phyloP scores from a whole-genome alignment of 2,888 invertebrate genomes.

The Synanthedon myopaeformis region DNA sequence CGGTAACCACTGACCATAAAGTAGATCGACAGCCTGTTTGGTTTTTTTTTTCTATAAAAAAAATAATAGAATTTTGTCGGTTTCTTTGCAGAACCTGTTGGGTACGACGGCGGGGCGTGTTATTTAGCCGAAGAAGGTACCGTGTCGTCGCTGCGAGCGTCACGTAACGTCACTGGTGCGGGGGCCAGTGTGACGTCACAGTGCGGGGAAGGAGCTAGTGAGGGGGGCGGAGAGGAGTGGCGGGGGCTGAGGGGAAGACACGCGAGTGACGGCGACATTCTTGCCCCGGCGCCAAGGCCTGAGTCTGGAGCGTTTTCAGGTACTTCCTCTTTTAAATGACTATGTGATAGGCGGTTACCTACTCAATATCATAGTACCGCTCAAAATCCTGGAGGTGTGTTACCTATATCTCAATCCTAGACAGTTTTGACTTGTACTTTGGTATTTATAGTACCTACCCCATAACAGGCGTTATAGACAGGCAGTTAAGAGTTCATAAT shows the following conservation, averaged over 20 bases:
- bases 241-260: constrained; percentile 30
- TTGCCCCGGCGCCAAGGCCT: constrained; percentile 43
- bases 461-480: too few species aligned
- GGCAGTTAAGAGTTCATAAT: too few species aligned
- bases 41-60: too few species aligned
- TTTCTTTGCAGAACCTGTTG: constrained; percentile 35
- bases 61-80: too few species aligned
- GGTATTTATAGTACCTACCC: not conserved
- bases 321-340: constrained; percentile 7
- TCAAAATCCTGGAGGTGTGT: too few species aligned
- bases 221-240: constrained; percentile 7
- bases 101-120: constrained; percentile 32
- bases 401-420: too few species aligned
- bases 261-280: constrained; percentile 56
- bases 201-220: constrained; percentile 2
- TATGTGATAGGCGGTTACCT: too few species aligned
- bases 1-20: too few species aligned
- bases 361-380: too few species aligned
- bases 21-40: too few species aligned
- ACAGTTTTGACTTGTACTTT: too few species aligned
- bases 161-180: constrained; percentile 8
- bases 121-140: constrained; percentile 27
- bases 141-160: constrained; percentile 8
- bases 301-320: constrained; percentile 60
- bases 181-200: not conserved